Base-by-base conservation (phyloP, 2,797 vertebrate genomes). In the Anguilla megastoma region DNA sequence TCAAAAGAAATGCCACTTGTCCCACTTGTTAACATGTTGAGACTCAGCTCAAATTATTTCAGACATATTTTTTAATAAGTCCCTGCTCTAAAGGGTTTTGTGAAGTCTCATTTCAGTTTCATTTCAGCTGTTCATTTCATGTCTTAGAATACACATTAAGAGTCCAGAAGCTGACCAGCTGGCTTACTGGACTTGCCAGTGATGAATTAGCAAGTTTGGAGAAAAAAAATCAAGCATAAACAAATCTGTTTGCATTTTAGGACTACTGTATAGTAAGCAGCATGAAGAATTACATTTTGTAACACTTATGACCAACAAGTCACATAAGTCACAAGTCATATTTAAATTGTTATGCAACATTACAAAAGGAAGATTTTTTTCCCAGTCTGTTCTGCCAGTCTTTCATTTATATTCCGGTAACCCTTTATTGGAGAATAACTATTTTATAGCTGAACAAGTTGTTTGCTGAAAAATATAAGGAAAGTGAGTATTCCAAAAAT, bases 1-100 rank as follows among this genome's bases (percentile, higher is more conserved):
- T 33, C 30, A 52, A 71, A 16, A 33, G n/a, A 27, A 5, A n/a
- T 85, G 80, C 50, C 2, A n/a, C 60, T 21, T 24, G 18, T 36
- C 50, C 30, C 45, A 58, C 30, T 74, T 85, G 82, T 76, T 85
- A 10, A 2, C 63, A 85, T 45, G n/a, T 48, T 85, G 52, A 85
- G 27, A 88, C 86, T 76, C 2, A 41, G 74, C 33, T 69, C n/a
- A 33, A 54, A n/a, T 87, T 52, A 21, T 18, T 82, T 12, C 36
- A 2, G 27, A 3, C 76, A 66, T 86, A 52, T 86, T 58, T 79
- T 56, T 71, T 86, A 71, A 86, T 80, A 33, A 85, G 33, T 14
- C 12, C 50, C 86, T 80, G 52, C 58, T 71, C 69, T 85, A 88
- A 86, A 76, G 87, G 83, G 74, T 88, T 79, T 84, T 85, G 82